Evolutionary conservation across 2,797 vertebrate species (phyloP), one percentile per base, ranked within the genome.

Genomic region (Chloroceryle amazona): DNA sequence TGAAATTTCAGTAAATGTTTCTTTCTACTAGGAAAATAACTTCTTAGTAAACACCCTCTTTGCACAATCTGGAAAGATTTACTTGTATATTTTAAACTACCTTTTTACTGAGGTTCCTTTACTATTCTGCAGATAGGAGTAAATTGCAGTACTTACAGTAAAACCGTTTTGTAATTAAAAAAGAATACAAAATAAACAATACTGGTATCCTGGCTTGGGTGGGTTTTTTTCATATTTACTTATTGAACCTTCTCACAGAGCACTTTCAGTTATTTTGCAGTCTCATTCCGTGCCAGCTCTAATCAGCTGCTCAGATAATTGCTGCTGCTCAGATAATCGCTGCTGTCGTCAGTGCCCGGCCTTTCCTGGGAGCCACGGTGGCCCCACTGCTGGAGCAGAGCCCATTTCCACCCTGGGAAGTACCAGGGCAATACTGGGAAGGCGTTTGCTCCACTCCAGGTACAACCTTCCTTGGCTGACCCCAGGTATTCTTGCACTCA

Each of bases 151-250:
- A 74, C 63, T 88, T 63, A 17, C 29, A 67, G 11, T 9, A 18
- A 78, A 88, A 57, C n/a, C 21, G 41, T 55, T 93, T 15, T 81
- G 25, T 79, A 86, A 94, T 65, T 60, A 73, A 70, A 94, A 94
- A 66, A 10, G 13, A 66, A 33, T 37, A 6, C n/a, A 20, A 66
- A 65, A 70, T 4, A 31, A 94, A 13, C 5, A 51, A 31, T 7
- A 8, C 13, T 8, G 11, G 3, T 33, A 8, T 33, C 41, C n/a
- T 51, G 42, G 10, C 52, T 28, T 23, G 31, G 28, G 31, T 2
- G 22, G 28, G 13, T 46, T 88, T 35, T 15, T 57, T 39, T 58
- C 17, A 3, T 44, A 12, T 60, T 67, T n/a, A 9, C 19, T 28
- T 13, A 41, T 19, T 31, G 17, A 81, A 10, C 13, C 41, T 57